Evolutionary conservation across 2,797 vertebrate genomes (phyloP).

Genomic region (Brachymystax lenok): DNA sequence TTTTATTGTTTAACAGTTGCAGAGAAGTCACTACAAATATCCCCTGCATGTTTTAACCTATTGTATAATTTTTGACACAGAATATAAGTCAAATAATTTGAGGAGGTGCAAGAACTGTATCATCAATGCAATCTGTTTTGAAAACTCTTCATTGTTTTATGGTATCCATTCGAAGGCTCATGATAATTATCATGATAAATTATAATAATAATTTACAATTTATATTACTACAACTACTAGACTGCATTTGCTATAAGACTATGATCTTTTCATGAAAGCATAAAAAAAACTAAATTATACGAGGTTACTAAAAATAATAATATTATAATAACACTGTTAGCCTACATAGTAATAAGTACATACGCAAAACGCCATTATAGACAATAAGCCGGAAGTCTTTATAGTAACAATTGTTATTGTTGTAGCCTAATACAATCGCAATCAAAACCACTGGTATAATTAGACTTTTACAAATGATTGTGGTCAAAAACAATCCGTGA

Average conservation of each 20-base stretch:
- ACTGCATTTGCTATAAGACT: neutral
- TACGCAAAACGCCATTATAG: neutral
- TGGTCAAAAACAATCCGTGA: constrained; percentile 21
- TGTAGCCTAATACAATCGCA: neutral
- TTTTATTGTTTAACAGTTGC: neutral
- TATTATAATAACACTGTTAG: neutral
- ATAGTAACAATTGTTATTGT: neutral
- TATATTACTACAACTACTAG: neutral
- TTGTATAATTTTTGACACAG: no score
- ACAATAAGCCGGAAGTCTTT: neutral
- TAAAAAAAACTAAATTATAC: neutral
- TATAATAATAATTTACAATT: neutral
- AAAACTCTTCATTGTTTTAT: no score
- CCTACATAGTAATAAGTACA: neutral
- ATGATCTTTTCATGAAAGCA: neutral
- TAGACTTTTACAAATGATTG: neutral
- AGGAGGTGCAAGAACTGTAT: neutral
- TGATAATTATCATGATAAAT: neutral
- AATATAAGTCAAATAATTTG: neutral
- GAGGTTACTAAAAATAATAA: neutral
- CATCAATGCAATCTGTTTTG: neutral
- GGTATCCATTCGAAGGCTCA: no score
- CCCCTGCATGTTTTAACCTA: no score
- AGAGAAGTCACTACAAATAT: neutral
- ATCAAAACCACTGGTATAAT: neutral